phyloP scores from a whole-genome alignment of 2,113 vertebrate genomes.

The Gnathonemus echidnorhynchus region DNA sequence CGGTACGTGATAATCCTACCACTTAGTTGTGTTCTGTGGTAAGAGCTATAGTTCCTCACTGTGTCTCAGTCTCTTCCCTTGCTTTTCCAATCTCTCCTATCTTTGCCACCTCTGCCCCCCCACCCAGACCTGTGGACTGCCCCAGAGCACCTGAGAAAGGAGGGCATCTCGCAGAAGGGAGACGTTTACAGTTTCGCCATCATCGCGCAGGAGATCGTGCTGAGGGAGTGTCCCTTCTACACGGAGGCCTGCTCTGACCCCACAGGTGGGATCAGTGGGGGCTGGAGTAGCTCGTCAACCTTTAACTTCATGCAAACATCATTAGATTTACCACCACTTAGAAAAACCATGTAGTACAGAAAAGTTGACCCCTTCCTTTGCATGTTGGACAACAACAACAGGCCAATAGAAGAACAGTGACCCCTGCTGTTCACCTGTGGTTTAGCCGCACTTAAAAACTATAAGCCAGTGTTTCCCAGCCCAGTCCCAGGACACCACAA shows the following conservation, averaged over 20 bases:
- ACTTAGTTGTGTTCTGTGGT: background rate
- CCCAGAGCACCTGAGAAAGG: constrained; percentile 80
- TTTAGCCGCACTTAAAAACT: background rate
- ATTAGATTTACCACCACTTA: background rate
- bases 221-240: constrained; percentile 74
- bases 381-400: background rate
- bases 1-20: background rate
- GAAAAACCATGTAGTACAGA: background rate
- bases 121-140: constrained; percentile 83
- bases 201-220: constrained; percentile 87
- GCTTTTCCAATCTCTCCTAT: background rate
- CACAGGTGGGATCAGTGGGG: constrained; percentile 38
- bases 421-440: constrained; percentile 1
- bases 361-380: background rate
- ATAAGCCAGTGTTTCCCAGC: background rate
- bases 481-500: background rate
- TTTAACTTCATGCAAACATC: background rate
- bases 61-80: background rate
- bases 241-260: constrained; percentile 50
- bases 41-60: background rate
- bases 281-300: background rate
- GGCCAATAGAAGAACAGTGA: background rate
- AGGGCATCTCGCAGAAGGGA: constrained; percentile 83
- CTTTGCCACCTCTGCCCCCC: background rate
- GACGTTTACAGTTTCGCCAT: constrained; percentile 92